phyloP scores from a whole-genome alignment of 1,140 invertebrate species.

The Cataglyphis hispanica region DNA sequence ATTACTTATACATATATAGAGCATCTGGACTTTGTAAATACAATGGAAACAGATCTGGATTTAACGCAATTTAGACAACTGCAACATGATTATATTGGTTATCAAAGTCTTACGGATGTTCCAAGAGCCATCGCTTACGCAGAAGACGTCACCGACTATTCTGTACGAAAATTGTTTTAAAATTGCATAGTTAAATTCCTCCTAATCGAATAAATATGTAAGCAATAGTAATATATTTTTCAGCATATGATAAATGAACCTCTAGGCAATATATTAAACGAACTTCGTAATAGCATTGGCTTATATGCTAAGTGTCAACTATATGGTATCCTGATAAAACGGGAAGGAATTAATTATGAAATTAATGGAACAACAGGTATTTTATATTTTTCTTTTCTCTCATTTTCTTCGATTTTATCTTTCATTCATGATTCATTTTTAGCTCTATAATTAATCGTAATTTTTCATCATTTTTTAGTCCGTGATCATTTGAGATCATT shows the following conservation, averaged over 20 bases:
- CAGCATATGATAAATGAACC: slow-evolving; percentile 88
- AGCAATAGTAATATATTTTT: slow-evolving; percentile 61
- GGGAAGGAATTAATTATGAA: slow-evolving; percentile 93
- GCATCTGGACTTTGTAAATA: slow-evolving; percentile 98
- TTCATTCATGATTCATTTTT: neutral
- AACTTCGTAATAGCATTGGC: slow-evolving; percentile 90
- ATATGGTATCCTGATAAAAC: slow-evolving; percentile 93
- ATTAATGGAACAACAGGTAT: slow-evolving; percentile 88
- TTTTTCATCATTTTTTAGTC: slow-evolving; percentile 86
- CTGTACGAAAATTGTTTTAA: slow-evolving; percentile 85
- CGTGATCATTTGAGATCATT: slow-evolving; percentile 91
- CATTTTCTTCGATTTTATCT: neutral
- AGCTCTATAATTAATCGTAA: neutral
- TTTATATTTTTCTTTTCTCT: slow-evolving; percentile 11
- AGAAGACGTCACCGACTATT: slow-evolving; percentile 89
- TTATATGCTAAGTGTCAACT: slow-evolving; percentile 94
- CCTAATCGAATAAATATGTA: neutral
- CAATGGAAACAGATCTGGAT: slow-evolving; percentile 90
- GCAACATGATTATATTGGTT: slow-evolving; percentile 97
- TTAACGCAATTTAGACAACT: slow-evolving; percentile 95
- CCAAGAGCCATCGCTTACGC: slow-evolving; percentile 92
- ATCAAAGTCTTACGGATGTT: slow-evolving; percentile 98
- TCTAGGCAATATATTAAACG: slow-evolving; percentile 91
- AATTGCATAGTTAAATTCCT: slow-evolving; percentile 6
- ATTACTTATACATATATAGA: slow-evolving; percentile 87